Percentiles rank a stretch among this genome's conserved stretches.
These are phyloP conservation scores for Scolopax mira DNA, from an alignment of 2,113 vertebrate species.

Conservation along the genomic window DNA sequence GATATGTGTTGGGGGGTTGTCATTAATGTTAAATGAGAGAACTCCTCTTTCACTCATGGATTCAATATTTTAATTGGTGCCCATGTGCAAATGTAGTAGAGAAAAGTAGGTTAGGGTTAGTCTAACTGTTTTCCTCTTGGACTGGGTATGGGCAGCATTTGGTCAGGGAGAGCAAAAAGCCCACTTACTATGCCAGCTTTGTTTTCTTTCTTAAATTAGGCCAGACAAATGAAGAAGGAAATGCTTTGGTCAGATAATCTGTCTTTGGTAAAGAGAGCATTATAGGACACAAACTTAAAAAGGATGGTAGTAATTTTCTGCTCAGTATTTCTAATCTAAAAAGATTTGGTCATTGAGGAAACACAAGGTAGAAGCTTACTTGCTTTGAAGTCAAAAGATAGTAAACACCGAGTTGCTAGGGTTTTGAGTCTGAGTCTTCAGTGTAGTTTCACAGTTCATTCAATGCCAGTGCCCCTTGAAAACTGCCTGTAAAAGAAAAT, in stretches of 20 bases:
- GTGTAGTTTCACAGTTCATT: background rate
- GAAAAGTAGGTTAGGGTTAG: conserved; percentile 56
- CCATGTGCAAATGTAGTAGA: conserved; percentile 59
- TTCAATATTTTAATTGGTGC: conserved; percentile 68
- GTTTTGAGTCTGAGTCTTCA: background rate
- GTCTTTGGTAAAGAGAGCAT: background rate
- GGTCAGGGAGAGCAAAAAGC: background rate
- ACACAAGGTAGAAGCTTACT: background rate
- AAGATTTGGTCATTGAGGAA: background rate
- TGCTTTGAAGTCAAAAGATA: background rate
- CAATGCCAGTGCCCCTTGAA: background rate
- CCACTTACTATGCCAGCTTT: background rate
- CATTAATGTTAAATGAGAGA: conserved; percentile 66
- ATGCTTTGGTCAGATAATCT: background rate
- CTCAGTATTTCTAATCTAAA: background rate
- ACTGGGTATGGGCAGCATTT: background rate
- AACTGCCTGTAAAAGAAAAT: background rate
- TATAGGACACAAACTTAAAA: background rate
- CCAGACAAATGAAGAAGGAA: background rate
- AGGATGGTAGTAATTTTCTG: background rate
- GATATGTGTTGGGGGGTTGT: conserved; percentile 45
- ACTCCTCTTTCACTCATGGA: conserved; percentile 64
- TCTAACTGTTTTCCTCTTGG: background rate
- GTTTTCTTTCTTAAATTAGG: conserved; percentile 30
- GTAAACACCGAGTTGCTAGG: background rate